Evolutionary conservation across 2,797 vertebrate species (phyloP).

Genomic region (Xenentodon cancila): DNA sequence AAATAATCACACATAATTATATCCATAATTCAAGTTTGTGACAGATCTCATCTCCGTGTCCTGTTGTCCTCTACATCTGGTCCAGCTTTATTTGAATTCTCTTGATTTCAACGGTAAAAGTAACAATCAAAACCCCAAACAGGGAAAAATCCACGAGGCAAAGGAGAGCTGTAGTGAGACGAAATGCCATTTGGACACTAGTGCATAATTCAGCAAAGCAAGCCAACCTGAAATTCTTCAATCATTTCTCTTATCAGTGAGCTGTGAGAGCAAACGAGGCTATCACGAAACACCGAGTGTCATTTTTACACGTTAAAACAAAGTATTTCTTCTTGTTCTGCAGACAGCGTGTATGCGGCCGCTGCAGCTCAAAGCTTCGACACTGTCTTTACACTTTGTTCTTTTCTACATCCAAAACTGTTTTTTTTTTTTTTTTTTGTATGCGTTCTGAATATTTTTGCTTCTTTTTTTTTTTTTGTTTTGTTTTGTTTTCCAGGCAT

Average conservation of each 20-base stretch:
- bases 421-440: background rate
- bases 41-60: constrained; percentile 98
- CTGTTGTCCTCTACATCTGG: constrained; percentile 97
- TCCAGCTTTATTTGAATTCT: constrained; percentile 92
- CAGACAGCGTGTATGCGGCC: constrained; percentile 32
- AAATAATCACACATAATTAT: constrained; percentile 99
- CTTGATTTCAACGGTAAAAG: constrained; percentile 95
- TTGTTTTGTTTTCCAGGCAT: constrained; percentile 86
- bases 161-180: constrained; percentile 72
- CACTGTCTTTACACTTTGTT: constrained; percentile 8
- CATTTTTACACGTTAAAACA: constrained; percentile 47
- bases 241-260: constrained; percentile 64
- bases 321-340: constrained; percentile 40
- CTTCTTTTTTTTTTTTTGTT: constrained; percentile 16
- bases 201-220: constrained; percentile 60
- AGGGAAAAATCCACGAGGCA: constrained; percentile 77
- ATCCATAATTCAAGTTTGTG: constrained; percentile 99
- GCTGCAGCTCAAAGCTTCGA: constrained; percentile 10
- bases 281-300: constrained; percentile 63
- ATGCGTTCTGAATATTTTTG: background rate
- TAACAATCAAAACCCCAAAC: constrained; percentile 83
- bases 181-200: constrained; percentile 50
- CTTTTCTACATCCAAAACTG: constrained; percentile 43
- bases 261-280: constrained; percentile 57
- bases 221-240: constrained; percentile 71